Evolutionary conservation across 2,797 vertebrate species (phyloP), one percentile per base, ranked within the genome.

Genomic region (Sebastes steindachneri): DNA sequence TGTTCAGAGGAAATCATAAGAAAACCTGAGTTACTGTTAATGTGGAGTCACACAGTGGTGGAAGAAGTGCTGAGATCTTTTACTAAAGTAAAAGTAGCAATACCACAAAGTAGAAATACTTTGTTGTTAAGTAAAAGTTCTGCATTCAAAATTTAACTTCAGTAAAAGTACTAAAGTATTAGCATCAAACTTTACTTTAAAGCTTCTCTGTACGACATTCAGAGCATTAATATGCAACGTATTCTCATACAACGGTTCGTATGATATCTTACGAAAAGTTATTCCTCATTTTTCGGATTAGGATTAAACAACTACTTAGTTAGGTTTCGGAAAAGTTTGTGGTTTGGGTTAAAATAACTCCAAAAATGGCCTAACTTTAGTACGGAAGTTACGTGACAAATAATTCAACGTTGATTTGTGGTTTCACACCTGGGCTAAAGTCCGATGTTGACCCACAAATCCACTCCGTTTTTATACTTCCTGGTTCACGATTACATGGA

Each of bases 1-100:
- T 72, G 55, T 71, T 86, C 35, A 72, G 66, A 79, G 63, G 72
- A 72, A 76, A 67, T 62, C 0, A 37, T 9, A 73, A 11, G n/a
- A 60, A 66, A 37, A 59, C 45, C 12, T 41, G 29, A 59, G 25
- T 53, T 55, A 37, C 73, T 76, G 45, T 19, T 51, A 51, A 9
- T n/a, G 45, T 51, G 45, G 48, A 25, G 65, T 67, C 28, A 51
- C 9, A 28, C 26, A 33, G 10, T 21, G 48, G 28, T 7, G 12
- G 21, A 9, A 68, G 29, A 68, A 23, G 45, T 33, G 1, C 28
- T 51, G 6, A 23, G 21, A 45, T 9, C 7, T 57, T 26, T 57
- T 4, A 53, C 45, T 48, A 14, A 35, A 64, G 10, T 28, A 28
- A n/a, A 66, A 48, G 15, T 4, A 48, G 37, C 25, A 48, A 28